Evolutionary conservation across 2,888 invertebrate genomes (phyloP).

Genomic region (Zeuzera pyrina): DNA sequence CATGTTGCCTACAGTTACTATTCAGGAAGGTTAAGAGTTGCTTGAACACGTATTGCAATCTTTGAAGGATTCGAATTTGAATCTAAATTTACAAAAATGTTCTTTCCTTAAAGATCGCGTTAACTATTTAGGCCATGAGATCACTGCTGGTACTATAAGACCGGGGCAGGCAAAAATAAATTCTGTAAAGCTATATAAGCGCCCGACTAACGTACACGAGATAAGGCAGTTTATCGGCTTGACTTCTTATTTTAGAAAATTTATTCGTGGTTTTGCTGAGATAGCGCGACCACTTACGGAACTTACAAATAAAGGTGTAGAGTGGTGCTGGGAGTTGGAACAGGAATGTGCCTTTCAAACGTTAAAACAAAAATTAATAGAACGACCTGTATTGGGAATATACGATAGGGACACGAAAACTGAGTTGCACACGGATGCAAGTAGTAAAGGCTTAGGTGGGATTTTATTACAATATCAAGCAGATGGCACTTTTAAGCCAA

Average conservation of each 20-base stretch:
- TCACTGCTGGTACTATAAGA: neutral
- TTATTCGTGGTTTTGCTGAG: slow-evolving; percentile 5
- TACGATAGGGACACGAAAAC: slow-evolving; percentile 5
- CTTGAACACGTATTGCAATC: slow-evolving; percentile 6
- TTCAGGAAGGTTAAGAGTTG: slow-evolving; percentile 2
- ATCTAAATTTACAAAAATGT: slow-evolving; percentile 6
- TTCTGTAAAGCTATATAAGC: neutral
- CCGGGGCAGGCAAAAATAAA: neutral
- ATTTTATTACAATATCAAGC: slow-evolving; percentile 5
- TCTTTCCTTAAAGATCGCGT: no score
- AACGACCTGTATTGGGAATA: slow-evolving; percentile 4
- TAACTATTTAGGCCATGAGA: neutral
- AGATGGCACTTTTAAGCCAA: neutral
- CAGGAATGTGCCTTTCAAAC: slow-evolving; percentile 6
- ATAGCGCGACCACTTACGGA: slow-evolving; percentile 8
- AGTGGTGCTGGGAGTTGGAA: neutral
- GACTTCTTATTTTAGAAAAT: slow-evolving; percentile 5
- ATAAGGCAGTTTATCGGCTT: neutral
- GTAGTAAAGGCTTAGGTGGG: slow-evolving; percentile 16
- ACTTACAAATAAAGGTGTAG: slow-evolving; percentile 3
- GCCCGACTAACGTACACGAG: neutral
- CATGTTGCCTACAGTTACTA: slow-evolving; percentile 5
- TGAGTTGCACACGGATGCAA: slow-evolving; percentile 9
- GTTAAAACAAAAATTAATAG: slow-evolving; percentile 2
- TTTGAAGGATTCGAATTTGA: slow-evolving; percentile 3